These are phyloP conservation scores for Chesias legatella DNA, from an alignment of 2,888 invertebrate species.

Conservation along the genomic window DNA sequence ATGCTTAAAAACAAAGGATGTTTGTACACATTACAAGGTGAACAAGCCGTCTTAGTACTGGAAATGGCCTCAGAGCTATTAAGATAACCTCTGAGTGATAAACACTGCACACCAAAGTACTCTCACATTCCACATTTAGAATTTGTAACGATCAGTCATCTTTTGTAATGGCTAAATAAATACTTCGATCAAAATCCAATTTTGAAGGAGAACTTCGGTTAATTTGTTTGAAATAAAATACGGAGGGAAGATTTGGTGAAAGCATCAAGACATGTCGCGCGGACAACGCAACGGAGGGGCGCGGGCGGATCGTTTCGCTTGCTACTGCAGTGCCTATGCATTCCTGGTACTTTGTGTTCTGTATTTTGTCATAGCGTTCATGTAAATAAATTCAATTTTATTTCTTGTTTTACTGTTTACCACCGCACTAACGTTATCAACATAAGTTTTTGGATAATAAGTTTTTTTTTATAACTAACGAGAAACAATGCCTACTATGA, in stretches of 20 bases:
- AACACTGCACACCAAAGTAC: constrained; percentile 3
- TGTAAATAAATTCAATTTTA: constrained; percentile 24
- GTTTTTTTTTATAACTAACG: too few species aligned
- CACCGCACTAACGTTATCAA: too few species aligned
- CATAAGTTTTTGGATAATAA: too few species aligned
- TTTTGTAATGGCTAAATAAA: not conserved
- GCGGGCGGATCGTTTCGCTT: constrained; percentile 4
- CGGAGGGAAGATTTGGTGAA: constrained; percentile 26
- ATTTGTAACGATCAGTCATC: constrained; percentile 5
- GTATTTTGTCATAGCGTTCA: constrained; percentile 21
- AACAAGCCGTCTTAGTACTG: not conserved
- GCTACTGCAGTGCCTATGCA: constrained; percentile 30
- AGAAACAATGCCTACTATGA: too few species aligned
- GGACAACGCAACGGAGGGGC: constrained; percentile 21
- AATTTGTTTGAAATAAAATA: not conserved
- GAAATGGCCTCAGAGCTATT: constrained; percentile 4
- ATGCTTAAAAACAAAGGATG: too few species aligned
- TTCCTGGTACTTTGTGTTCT: constrained; percentile 43
- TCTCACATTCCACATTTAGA: constrained; percentile 11
- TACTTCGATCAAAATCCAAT: not conserved
- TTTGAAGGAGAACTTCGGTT: not conserved
- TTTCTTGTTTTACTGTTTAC: constrained; percentile 42
- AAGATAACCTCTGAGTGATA: constrained; percentile 25
- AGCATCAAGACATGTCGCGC: constrained; percentile 49
- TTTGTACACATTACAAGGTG: constrained; percentile 1